Conservation (phyloP, 2,888 invertebrate genomes). For the Lithophane ornitopus region DNA sequence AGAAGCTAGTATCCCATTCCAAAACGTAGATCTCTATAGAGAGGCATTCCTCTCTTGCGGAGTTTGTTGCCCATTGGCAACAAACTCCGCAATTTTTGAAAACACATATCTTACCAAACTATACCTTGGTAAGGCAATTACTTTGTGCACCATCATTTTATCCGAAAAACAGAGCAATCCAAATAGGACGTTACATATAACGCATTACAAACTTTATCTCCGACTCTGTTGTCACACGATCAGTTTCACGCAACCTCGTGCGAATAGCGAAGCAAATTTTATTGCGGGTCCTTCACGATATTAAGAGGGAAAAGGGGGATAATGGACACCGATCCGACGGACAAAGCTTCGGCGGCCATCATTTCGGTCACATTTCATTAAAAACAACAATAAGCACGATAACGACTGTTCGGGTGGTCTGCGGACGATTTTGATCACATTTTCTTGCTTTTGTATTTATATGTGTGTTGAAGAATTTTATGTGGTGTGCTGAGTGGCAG, state of each 20-base stretch:
- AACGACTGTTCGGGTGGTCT: constrained; percentile 76
- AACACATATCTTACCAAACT: too few species aligned
- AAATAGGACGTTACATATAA: constrained; percentile 57
- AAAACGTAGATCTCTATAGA: too few species aligned
- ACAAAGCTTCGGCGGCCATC: constrained; percentile 82
- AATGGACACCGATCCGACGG: constrained; percentile 82
- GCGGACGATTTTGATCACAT: constrained; percentile 72
- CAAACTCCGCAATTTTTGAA: too few species aligned
- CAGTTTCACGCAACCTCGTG: constrained; percentile 70
- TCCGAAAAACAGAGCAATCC: constrained; percentile 50
- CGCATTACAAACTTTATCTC: constrained; percentile 67
- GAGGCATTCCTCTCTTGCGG: too few species aligned
- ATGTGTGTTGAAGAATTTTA: constrained; percentile 42
- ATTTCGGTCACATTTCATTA: constrained; percentile 85
- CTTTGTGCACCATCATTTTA: background rate
- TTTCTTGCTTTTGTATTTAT: constrained; percentile 69
- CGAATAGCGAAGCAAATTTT: constrained; percentile 80
- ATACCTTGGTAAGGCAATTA: background rate
- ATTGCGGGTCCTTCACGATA: constrained; percentile 80
- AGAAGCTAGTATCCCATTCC: too few species aligned
- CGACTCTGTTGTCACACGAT: constrained; percentile 78
- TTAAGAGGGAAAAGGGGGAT: constrained; percentile 81
- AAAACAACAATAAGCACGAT: constrained; percentile 85
- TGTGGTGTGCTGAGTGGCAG: constrained; percentile 5
- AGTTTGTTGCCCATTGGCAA: too few species aligned